These are phyloP conservation scores for Silvanus unidentatus DNA, from an alignment of 2,888 invertebrate genomes.

Conservation along the genomic window DNA sequence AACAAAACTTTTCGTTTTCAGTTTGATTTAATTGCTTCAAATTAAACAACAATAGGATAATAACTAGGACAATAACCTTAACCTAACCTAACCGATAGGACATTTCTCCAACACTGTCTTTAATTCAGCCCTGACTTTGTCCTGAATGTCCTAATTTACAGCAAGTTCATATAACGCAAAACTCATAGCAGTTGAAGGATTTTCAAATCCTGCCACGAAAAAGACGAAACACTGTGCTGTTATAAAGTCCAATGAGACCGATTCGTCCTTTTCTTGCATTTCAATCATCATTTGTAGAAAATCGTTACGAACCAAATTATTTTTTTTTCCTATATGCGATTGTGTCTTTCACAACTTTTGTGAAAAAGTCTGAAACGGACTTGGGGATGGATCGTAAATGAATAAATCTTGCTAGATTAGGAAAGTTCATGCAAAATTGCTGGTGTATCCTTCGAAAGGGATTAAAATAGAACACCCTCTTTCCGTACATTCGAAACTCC, in stretches of 20 bases:
- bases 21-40: too few species aligned
- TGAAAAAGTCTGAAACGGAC: slow-evolving; percentile 18
- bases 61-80: too few species aligned
- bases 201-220: slow-evolving; percentile 23
- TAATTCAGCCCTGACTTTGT: slow-evolving; percentile 22
- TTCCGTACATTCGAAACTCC: neutral
- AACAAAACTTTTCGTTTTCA: too few species aligned
- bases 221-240: slow-evolving; percentile 22
- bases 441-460: neutral
- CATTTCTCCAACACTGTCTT: slow-evolving; percentile 16
- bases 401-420: slow-evolving; percentile 8
- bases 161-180: slow-evolving; percentile 21
- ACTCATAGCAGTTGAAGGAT: slow-evolving; percentile 22
- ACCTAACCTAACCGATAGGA: too few species aligned
- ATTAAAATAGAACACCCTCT: neutral
- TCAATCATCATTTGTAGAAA: slow-evolving; percentile 47
- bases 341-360: slow-evolving; percentile 37
- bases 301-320: slow-evolving; percentile 44
- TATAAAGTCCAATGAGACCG: slow-evolving; percentile 12
- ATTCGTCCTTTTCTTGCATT: slow-evolving; percentile 2
- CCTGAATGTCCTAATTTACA: slow-evolving; percentile 18
- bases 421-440: neutral
- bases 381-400: slow-evolving; percentile 6
- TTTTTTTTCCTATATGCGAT: slow-evolving; percentile 40
- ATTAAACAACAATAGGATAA: too few species aligned